A percentile compares a stretch with the other conserved stretches of the same genome.
phyloP scores from a whole-genome alignment of 2,797 vertebrate species.

The Schizopygopsis malacanthus region DNA sequence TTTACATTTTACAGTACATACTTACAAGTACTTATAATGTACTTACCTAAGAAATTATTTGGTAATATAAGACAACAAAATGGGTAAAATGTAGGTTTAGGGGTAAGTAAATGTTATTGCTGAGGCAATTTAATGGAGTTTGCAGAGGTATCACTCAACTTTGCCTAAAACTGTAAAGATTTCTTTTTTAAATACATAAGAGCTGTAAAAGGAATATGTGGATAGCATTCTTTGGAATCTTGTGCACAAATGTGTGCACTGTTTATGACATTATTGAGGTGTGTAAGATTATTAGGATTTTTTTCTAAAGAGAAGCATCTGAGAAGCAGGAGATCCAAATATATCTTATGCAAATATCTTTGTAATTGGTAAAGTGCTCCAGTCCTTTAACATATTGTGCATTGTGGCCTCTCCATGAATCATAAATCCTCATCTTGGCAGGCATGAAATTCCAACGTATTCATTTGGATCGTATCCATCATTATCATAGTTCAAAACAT shows the following conservation, averaged over 20 bases:
- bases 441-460: not conserved
- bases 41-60: not conserved
- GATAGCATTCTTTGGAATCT: not conserved
- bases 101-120: not conserved
- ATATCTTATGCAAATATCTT: not conserved
- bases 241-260: not conserved
- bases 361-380: slow-evolving; percentile 18
- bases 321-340: not conserved
- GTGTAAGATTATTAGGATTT: not conserved
- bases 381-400: not conserved
- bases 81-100: no score
- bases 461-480: slow-evolving; percentile 1
- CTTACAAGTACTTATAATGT: not conserved
- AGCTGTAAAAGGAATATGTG: not conserved
- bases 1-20: no score
- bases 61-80: no score
- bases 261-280: not conserved
- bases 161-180: no score
- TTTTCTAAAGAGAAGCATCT: not conserved
- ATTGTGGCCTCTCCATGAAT: slow-evolving; percentile 10
- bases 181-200: no score
- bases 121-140: not conserved
- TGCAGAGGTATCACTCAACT: not conserved
- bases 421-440: not conserved
- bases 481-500: slow-evolving; percentile 23